A percentile compares a stretch with the other conserved stretches of the same genome.
Conservation (phyloP, 2,797 vertebrate genomes). For the Lophotriccus pileatus region DNA sequence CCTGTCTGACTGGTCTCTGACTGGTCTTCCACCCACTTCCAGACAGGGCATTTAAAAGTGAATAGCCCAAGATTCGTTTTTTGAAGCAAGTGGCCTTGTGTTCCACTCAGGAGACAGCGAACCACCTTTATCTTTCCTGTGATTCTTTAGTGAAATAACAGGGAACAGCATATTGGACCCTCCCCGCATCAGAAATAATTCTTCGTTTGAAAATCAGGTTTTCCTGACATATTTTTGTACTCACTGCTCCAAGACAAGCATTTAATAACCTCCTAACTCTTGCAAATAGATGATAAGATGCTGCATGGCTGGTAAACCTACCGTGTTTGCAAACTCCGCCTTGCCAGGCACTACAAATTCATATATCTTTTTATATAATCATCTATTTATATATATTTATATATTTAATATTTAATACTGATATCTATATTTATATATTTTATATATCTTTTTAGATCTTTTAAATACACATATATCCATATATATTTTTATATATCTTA, state of each 20-base stretch:
- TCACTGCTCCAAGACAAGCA: neutral
- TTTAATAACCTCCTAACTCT: neutral
- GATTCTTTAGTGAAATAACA: neutral
- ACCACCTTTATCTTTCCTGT: neutral
- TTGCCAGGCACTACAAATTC: neutral
- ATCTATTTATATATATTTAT: no score
- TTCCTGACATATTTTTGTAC: neutral
- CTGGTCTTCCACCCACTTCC: neutral
- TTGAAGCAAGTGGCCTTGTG: neutral
- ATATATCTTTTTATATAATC: neutral
- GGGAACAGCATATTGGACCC: neutral
- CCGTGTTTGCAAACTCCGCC: neutral
- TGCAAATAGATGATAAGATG: neutral
- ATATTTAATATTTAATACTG: no score
- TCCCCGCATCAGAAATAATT: neutral
- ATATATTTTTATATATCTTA: no score
- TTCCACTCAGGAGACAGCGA: neutral
- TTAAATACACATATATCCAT: no score
- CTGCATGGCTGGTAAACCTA: neutral
- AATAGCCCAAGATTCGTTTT: neutral
- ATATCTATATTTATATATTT: no score
- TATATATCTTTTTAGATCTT: no score
- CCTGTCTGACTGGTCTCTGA: slow-evolving; percentile 31
- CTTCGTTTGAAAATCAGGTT: neutral
- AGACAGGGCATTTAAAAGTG: neutral